Evolutionary conservation across 2,797 vertebrate species (phyloP), one percentile per base, ranked within the genome.

Genomic region (Pantherophis vulpinus): DNA sequence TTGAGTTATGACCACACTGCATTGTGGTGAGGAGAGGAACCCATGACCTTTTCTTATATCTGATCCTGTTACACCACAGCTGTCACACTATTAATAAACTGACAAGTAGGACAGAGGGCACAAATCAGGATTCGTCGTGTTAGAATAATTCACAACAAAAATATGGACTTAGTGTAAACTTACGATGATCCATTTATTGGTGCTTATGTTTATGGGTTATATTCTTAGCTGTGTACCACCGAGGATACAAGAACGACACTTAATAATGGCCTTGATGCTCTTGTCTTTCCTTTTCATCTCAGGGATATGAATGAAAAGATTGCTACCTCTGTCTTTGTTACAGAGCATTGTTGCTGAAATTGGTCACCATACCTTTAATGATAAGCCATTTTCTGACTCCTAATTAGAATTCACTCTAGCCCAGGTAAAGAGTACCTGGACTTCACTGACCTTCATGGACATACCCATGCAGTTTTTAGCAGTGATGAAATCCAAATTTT

Each of bases 41-140:
- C 95, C 93, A 89, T 96, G 97, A 97, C 97, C 96, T 97, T 97
- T 97, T 98, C 96, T 97, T 94, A 96, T 97, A 97, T 97, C 95
- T 93, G 94, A 96, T 95, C 87, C 94, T 54, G 32, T 94, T 92
- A 92, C 88, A 90, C 54, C 96, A 95, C 97, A 97, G 96, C 97
- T 98, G 96, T 91, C 70, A 51, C 18, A 12, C 96, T 98, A 97
- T 98, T 97, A 97, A 98, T 97, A 97, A 96, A 27, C 94, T 96
- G 3, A 74, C 60, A 93, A 95, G 87, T 88, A 94, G 66, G 79
- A 93, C 92, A 95, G 91, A 90, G 63, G 58, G 54, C 92, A 96
- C 92, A 94, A 86, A 90, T 66, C 89, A 79, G 89, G 90, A 58
- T 87, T 95, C 96, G 89, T 93, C 87, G 91, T 90, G 87, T 96